Evolutionary conservation across 2,113 vertebrate genomes (phyloP).

Genomic region (Melospiza georgiana): DNA sequence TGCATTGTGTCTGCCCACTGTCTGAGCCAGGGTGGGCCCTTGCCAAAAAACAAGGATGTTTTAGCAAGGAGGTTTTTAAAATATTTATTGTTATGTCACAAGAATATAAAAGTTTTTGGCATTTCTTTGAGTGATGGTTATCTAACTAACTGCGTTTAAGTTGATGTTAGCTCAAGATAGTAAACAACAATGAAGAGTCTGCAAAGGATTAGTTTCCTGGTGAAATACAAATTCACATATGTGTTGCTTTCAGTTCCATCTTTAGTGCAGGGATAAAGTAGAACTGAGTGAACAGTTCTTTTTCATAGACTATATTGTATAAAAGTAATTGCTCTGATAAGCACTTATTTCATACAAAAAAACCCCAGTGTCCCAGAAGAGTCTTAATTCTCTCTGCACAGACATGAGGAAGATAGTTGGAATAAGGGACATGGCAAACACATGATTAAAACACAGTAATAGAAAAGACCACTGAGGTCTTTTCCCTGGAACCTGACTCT

Average conservation of each 20-base stretch:
- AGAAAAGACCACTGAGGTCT: background rate
- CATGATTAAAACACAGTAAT: background rate
- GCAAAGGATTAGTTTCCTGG: background rate
- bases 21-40: background rate
- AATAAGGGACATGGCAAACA: background rate
- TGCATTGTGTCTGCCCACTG: background rate
- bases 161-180: background rate
- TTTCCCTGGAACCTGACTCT: background rate
- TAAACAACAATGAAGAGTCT: background rate
- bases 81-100: background rate
- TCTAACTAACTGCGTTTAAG: background rate
- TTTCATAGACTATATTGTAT: background rate
- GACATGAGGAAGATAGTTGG: background rate
- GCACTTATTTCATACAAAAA: background rate
- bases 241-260: background rate
- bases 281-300: background rate
- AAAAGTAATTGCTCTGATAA: background rate
- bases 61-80: background rate
- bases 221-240: background rate
- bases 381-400: background rate
- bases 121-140: background rate
- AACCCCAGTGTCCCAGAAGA: background rate
- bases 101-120: background rate
- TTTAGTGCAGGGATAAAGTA: background rate
- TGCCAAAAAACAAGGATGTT: background rate